A percentile compares a stretch with the other conserved stretches of the same genome.
Conservation (phyloP, 64 coral and sea anemone species). For the Platygyra sinensis region DNA sequence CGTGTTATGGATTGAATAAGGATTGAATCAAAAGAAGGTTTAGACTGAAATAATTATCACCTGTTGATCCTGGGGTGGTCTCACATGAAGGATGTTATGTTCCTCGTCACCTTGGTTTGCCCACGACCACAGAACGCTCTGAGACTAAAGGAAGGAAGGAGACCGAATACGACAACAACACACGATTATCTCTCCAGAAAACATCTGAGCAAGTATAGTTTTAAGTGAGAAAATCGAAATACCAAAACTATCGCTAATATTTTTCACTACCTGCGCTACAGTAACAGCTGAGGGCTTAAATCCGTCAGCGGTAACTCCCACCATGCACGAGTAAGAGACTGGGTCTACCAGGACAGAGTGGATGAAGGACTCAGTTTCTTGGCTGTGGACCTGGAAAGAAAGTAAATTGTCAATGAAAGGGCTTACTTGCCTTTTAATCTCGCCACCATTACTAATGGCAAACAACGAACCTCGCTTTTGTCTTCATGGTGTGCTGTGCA, state of each 20-base stretch:
- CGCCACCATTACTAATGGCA: too few relatives aligned
- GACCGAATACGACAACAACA: background rate
- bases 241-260: background rate
- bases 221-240: background rate
- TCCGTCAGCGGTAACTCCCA: constrained; percentile 52
- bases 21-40: background rate
- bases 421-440: too few relatives aligned
- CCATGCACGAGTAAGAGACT: constrained; percentile 64
- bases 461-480: constrained; percentile 37
- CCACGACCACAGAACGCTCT: constrained; percentile 87
- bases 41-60: background rate
- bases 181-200: background rate
- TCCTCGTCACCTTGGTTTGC: constrained; percentile 43
- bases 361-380: constrained; percentile 52
- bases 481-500: constrained; percentile 20
- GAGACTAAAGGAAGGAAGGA: constrained; percentile 39
- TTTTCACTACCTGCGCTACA: background rate
- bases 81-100: constrained; percentile 83
- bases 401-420: too few relatives aligned
- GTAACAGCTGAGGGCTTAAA: constrained; percentile 60
- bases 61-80: constrained; percentile 49
- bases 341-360: constrained; percentile 78
- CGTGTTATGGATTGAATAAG: too few relatives aligned
- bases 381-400: background rate
- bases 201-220: background rate